Conservation (phyloP, 2,888 invertebrate species). For the Oxystoma pomonae region DNA sequence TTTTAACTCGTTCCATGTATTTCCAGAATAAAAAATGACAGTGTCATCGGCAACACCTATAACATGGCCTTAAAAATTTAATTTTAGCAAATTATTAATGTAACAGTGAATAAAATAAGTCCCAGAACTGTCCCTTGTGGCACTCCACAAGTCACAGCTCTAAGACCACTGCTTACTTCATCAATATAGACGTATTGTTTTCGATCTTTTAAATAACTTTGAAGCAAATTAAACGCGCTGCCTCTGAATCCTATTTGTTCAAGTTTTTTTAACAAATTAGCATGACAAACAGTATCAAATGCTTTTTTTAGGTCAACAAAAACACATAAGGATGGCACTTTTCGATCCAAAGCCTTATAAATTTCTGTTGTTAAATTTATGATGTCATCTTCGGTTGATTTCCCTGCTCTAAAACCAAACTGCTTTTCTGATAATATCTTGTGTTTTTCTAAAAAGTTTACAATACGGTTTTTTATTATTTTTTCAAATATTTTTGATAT, state of each 20-base stretch:
- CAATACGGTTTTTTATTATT: not conserved
- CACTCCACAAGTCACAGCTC: too few relatives aligned
- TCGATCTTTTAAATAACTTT: too few relatives aligned
- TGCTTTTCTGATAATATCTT: not conserved
- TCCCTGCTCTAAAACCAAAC: constrained; percentile 2
- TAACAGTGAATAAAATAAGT: too few relatives aligned
- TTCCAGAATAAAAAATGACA: too few relatives aligned
- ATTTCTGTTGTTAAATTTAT: not conserved
- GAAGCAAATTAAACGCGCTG: not conserved
- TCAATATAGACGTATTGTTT: too few relatives aligned
- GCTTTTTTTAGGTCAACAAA: constrained; percentile 4
- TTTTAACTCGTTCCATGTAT: too few relatives aligned
- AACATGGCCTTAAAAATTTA: too few relatives aligned
- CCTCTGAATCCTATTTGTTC: not conserved
- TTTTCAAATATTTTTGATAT: constrained; percentile 3
- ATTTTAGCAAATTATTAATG: too few relatives aligned
- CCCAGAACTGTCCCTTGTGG: too few relatives aligned
- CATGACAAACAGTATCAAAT: constrained; percentile 4
- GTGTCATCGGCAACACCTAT: too few relatives aligned
- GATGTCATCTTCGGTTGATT: constrained; percentile 2
- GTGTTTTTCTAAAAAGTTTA: not conserved
- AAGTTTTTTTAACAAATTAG: not conserved
- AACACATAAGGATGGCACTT: not conserved
- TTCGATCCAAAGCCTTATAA: not conserved
- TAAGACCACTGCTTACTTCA: too few relatives aligned